phyloP scores from a whole-genome alignment of 2,888 invertebrate genomes.

The Diaprepes abbreviatus region DNA sequence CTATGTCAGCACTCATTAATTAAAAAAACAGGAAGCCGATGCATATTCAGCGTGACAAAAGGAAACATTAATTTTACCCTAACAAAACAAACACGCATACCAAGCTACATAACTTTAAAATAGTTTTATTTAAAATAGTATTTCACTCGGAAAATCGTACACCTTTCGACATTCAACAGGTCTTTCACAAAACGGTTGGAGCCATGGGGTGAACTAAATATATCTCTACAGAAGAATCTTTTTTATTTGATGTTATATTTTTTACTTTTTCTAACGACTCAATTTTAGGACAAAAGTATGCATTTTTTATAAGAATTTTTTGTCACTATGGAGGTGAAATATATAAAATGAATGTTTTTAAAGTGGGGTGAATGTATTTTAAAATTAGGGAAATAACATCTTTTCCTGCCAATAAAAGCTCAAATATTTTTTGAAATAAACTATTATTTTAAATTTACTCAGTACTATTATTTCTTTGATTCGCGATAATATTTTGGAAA shows the following conservation, averaged over 20 bases:
- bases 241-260: not conserved
- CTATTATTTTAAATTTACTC: no score
- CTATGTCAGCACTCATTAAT: not conserved
- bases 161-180: conserved; percentile 8
- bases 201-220: conserved; percentile 19
- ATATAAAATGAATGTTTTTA: no score
- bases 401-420: no score
- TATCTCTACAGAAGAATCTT: not conserved
- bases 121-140: conserved; percentile 11
- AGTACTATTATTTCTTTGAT: no score
- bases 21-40: not conserved
- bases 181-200: not conserved
- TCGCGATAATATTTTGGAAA: no score
- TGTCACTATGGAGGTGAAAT: not conserved
- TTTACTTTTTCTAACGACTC: not conserved
- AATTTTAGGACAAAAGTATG: not conserved
- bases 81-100: not conserved
- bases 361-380: no score
- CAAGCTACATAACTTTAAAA: not conserved
- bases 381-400: no score
- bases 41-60: not conserved
- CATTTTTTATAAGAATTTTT: conserved; percentile 1
- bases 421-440: no score
- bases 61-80: not conserved
- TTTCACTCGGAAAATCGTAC: not conserved